phyloP scores from a whole-genome alignment of 2,888 invertebrate genomes.

The Eulithis prunata region DNA sequence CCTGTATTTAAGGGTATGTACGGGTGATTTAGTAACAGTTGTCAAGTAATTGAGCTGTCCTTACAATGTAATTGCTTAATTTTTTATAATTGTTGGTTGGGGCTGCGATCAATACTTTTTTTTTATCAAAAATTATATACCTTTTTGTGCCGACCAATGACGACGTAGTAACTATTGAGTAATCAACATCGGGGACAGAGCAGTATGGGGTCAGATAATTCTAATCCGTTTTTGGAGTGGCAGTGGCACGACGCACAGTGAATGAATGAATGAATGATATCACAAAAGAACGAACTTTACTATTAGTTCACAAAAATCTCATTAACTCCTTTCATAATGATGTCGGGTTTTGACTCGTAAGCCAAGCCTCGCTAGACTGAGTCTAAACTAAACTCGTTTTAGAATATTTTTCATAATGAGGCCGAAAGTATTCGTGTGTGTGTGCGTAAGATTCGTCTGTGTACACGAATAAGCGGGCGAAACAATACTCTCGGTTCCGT shows the following conservation, averaged over 20 bases:
- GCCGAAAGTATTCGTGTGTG: slow-evolving; percentile 53
- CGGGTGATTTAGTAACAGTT: slow-evolving; percentile 43
- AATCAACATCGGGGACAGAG: no score
- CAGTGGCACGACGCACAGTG: no score
- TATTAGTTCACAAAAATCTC: no score
- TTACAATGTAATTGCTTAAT: slow-evolving; percentile 55
- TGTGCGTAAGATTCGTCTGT: slow-evolving; percentile 60
- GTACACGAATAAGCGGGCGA: slow-evolving; percentile 68
- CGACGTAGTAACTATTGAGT: no score
- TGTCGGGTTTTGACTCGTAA: no score
- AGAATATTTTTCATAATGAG: slow-evolving; percentile 30
- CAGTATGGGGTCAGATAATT: no score
- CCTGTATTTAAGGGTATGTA: slow-evolving; percentile 18
- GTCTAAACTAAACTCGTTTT: no score
- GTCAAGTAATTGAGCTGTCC: slow-evolving; percentile 56
- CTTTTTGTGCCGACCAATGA: background rate
- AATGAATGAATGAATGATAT: no score
- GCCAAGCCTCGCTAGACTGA: no score
- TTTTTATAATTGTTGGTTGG: slow-evolving; percentile 46
- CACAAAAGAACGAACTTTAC: no score
- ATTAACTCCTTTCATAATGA: no score
- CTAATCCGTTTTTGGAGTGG: no score
- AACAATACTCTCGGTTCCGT: slow-evolving; percentile 69
- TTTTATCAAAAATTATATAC: slow-evolving; percentile 9
- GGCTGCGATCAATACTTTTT: slow-evolving; percentile 20